Percentiles rank a stretch among this genome's conserved stretches.
These are phyloP conservation scores for Meteorus colon DNA, from an alignment of 2,888 invertebrate species.

Conservation along the genomic window DNA sequence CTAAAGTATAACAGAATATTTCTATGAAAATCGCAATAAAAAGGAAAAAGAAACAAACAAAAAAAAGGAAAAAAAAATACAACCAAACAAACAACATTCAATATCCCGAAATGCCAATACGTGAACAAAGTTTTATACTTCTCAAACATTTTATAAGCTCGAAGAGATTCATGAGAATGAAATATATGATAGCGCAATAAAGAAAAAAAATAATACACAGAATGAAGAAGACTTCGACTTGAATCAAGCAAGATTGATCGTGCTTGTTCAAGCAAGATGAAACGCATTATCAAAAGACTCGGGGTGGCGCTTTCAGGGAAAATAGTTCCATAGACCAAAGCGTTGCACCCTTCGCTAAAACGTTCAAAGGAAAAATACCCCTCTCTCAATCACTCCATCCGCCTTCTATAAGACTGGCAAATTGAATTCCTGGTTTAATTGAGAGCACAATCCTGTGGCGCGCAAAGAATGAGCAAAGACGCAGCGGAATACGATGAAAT, in stretches of 20 bases:
- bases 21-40: not conserved
- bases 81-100: not conserved
- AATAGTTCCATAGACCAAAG: not conserved
- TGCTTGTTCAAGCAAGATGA: constrained; percentile 18
- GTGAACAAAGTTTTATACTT: not conserved
- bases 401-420: constrained; percentile 34
- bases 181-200: not conserved
- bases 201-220: constrained; percentile 9
- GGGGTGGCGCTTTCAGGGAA: not conserved
- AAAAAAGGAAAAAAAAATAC: not conserved
- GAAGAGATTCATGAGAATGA: not conserved
- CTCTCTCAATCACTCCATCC: not conserved
- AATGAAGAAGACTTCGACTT: not conserved
- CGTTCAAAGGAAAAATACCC: constrained; percentile 35
- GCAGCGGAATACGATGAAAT: not conserved
- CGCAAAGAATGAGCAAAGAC: constrained; percentile 39
- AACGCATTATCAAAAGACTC: not conserved
- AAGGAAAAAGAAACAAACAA: not conserved
- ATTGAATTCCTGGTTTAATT: constrained; percentile 54
- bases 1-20: too few species aligned
- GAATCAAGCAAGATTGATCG: constrained; percentile 26
- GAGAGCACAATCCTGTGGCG: constrained; percentile 38
- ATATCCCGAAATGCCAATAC: not conserved
- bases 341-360: not conserved
- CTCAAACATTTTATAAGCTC: not conserved